These are phyloP conservation scores for Bombus sibiricus DNA, from an alignment of 1,140 invertebrate genomes.

Conservation along the genomic window DNA sequence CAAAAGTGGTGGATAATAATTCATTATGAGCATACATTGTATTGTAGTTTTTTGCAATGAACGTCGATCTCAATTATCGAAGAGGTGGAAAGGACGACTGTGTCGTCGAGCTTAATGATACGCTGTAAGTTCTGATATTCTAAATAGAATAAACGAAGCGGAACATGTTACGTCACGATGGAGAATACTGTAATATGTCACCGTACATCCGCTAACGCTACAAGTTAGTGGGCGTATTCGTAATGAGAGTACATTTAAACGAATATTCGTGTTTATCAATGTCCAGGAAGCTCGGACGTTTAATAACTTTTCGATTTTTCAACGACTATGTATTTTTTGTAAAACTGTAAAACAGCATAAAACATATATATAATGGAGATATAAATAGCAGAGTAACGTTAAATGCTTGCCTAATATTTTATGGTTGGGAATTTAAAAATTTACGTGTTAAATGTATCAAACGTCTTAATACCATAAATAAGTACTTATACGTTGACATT, in stretches of 20 bases:
- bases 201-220: slow-evolving; percentile 35
- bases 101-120: not conserved
- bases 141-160: slow-evolving; percentile 26
- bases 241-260: not conserved
- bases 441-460: not conserved
- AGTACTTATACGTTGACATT: not conserved
- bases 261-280: slow-evolving; percentile 4
- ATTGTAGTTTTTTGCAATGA: not conserved
- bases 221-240: slow-evolving; percentile 11
- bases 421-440: not conserved
- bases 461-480: not conserved
- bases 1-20: no score
- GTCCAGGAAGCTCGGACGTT: not conserved
- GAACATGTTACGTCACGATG: slow-evolving; percentile 37
- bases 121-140: slow-evolving; percentile 4
- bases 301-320: not conserved
- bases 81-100: not conserved
- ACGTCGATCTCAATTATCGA: not conserved
- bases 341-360: not conserved
- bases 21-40: no score
- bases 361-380: no score
- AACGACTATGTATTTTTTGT: not conserved
- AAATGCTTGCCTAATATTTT: no score
- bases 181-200: slow-evolving; percentile 39
- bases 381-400: no score